Base-by-base conservation (phyloP, 2,888 invertebrate genomes). In the Eristalinus sepulchralis region DNA sequence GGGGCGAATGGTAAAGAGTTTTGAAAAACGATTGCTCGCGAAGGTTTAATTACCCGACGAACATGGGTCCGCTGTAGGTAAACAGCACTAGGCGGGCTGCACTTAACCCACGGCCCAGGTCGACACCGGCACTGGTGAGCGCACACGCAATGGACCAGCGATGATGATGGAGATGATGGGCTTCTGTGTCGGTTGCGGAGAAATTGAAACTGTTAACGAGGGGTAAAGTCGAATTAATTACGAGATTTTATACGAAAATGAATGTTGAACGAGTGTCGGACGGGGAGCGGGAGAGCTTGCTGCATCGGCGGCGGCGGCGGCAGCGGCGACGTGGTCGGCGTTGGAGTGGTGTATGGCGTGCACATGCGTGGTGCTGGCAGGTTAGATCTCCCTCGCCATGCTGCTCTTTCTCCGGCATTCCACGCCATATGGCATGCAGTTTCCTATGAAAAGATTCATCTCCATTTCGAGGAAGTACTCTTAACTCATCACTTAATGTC, bases 401-500 rank as follows among this genome's bases (percentile, higher is more conserved):
- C 39, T 17, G 64, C 17, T 53, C 31, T 53, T 36, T 72, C 13
- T 22, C n/a, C 17, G 47, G 47, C 47, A 47, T n/a, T 53, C 77
- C 68, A 70, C 60, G 68, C 67, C 72, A 85, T 85, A 76, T 77
- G 80, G 59, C 70, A 76, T 86, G 75, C 75, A 71, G 75, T 83
- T 86, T 86, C 83, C 86, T 71, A 75, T 8, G 86, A 86, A 86
- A 66, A 86, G 83, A 86, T 86, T 79, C 86, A 86, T 86, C 86
- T 86, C 36, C 78, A 83, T 75, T 86, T 86, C 86, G 86, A 75
- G 75, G 86, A 86, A 86, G 83, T 70, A 83, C 86, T 79, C 86
- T 86, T 79, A 86, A 78, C 78, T 86, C 86, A 86, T 86, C 86
- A 86, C 83, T 86, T 86, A 83, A 86, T 79, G 83, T 86, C 86